These are phyloP conservation scores for Zhuqinia jingwanae DNA, from an alignment of 2,888 invertebrate genomes.

Conservation along the genomic window DNA sequence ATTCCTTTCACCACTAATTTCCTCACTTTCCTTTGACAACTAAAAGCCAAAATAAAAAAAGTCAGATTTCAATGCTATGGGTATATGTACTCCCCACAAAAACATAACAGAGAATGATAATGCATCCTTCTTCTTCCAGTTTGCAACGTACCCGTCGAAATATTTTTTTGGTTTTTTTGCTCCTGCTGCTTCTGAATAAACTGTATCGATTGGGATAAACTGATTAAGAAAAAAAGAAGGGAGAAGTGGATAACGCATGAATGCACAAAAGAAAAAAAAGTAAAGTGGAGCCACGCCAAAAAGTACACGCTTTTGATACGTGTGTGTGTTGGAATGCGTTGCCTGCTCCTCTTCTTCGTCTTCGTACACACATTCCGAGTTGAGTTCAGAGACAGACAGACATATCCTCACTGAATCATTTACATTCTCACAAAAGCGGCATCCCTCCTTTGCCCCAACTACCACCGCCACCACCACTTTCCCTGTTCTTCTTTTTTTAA, in stretches of 20 bases:
- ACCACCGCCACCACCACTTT: constrained; percentile 6
- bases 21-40: constrained; percentile 23
- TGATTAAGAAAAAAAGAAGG: constrained; percentile 62
- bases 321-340: constrained; percentile 37
- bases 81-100: too few relatives aligned
- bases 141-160: constrained; percentile 19
- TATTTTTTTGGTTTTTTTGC: not conserved
- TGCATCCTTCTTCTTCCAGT: not conserved
- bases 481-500: not conserved
- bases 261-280: constrained; percentile 53
- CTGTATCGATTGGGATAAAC: constrained; percentile 66
- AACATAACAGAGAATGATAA: not conserved
- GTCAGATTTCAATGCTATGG: too few relatives aligned
- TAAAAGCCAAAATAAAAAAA: not conserved
- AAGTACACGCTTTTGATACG: not conserved
- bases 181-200: not conserved
- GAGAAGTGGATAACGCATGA: constrained; percentile 56
- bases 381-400: not conserved
- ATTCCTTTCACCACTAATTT: constrained; percentile 57
- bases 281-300: constrained; percentile 41
- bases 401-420: constrained; percentile 39
- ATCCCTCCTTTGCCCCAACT: constrained; percentile 23
- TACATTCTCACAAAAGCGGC: constrained; percentile 50
- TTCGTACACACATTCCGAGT: too few relatives aligned
- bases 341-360: too few relatives aligned